Base-by-base conservation (phyloP, 2,797 vertebrate genomes). In the Acridotheres tristis region DNA sequence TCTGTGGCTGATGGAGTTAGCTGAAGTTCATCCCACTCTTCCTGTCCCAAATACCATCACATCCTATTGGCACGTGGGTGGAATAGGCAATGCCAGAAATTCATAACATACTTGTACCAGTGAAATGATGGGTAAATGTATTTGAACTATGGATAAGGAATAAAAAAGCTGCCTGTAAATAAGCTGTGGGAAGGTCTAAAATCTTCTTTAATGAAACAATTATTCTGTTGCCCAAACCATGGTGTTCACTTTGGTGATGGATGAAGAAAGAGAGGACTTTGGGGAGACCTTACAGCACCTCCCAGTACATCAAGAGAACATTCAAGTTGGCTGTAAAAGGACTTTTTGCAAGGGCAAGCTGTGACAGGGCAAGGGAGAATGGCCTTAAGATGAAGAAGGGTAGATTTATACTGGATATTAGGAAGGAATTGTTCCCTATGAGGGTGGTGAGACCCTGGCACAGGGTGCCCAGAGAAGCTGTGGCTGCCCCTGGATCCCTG, bases 371-470 rank as follows among this genome's bases (percentile, higher is more conserved):
- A 48, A 17, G 11, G 1, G 2, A 4, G 5, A 53, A 53, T 25
- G 34, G 11, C 1, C n/a, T 66, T 21, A 27, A 72, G 5, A 5
- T 29, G 40, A n/a, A 54, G 20, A 3, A 73, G 0, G 2, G 10
- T 19, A 29, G 34, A 9, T 66, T 54, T 42, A 58, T 12, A 14
- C 32, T 16, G 8, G 22, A 29, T 48, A 21, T 59, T 13, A 9
- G 5, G 30, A 36, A 42, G 32, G 48, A 78, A 63, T 21, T n/a
- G 2, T 51, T 89, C 18, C 4, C n/a, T 65, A 4, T 53, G 10
- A 47, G 47, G 2, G 9, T 27, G 7, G 1, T 0, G 1, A 42
- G 12, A 5, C 8, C 6, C 18, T n/a, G 40, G 18, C 21, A 53
- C 7, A 16, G 18, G 7, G 0, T 53, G 3, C 4, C 29, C 34